Evolutionary conservation across 2,888 invertebrate genomes (phyloP).

Genomic region (Serripes groenlandicus): DNA sequence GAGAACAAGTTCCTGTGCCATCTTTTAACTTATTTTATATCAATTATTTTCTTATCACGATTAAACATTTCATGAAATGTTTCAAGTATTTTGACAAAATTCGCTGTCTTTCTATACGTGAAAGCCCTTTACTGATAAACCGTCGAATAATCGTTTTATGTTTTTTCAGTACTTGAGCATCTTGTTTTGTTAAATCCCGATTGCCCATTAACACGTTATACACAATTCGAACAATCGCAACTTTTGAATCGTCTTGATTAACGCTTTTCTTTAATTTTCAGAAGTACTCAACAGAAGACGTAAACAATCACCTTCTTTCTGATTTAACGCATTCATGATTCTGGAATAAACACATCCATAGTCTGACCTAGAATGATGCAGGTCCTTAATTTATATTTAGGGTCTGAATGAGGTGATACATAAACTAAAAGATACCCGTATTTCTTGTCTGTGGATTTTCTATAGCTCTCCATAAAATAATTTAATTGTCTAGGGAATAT

Average conservation of each 20-base stretch:
- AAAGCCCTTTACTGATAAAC: slow-evolving; percentile 31
- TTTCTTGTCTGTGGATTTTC: slow-evolving; percentile 32
- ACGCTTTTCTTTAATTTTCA: slow-evolving; percentile 14
- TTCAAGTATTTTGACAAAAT: slow-evolving; percentile 31
- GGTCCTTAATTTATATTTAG: slow-evolving; percentile 36
- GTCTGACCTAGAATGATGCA: slow-evolving; percentile 47
- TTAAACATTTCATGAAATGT: slow-evolving; percentile 30
- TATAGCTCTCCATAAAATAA: slow-evolving; percentile 59
- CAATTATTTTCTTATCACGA: slow-evolving; percentile 12
- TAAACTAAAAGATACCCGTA: slow-evolving; percentile 43
- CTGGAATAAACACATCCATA: slow-evolving; percentile 40
- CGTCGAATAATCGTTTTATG: slow-evolving; percentile 35
- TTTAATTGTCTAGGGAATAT: slow-evolving; percentile 49
- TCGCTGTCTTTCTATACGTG: slow-evolving; percentile 25
- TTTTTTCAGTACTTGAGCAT: slow-evolving; percentile 29
- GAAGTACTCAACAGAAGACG: slow-evolving; percentile 14
- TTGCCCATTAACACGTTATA: slow-evolving; percentile 15
- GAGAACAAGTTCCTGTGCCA: slow-evolving; percentile 45
- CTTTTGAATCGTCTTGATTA: slow-evolving; percentile 28
- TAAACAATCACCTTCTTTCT: slow-evolving; percentile 41
- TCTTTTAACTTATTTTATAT: too few relatives aligned
- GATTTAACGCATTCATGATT: slow-evolving; percentile 22
- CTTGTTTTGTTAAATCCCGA: slow-evolving; percentile 9
- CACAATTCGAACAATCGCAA: slow-evolving; percentile 8
- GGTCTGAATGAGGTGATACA: slow-evolving; percentile 36